A percentile compares a stretch with the other conserved stretches of the same genome.
phyloP scores from a whole-genome alignment of 2,888 invertebrate genomes.

The Lymantria monacha region DNA sequence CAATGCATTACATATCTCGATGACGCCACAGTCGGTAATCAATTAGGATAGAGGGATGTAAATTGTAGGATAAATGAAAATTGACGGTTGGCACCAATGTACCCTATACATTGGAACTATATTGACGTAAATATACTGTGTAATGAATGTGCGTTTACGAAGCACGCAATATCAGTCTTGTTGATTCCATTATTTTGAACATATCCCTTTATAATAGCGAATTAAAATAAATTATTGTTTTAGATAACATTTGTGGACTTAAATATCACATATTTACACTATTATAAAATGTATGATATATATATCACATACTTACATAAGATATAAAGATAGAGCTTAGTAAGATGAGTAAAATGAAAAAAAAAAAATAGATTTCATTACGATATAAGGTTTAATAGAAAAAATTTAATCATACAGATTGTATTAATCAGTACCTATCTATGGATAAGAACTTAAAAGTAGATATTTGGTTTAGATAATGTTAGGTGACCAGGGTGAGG shows the following conservation, averaged over 20 bases:
- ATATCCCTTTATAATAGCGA: constrained; percentile 52
- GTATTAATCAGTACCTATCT: constrained; percentile 72
- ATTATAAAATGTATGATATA: constrained; percentile 75
- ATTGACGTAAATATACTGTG: background rate
- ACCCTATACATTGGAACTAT: constrained; percentile 20
- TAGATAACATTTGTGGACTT: constrained; percentile 62
- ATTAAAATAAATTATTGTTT: constrained; percentile 51
- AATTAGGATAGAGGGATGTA: constrained; percentile 43
- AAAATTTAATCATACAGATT: constrained; percentile 71
- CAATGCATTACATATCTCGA: constrained; percentile 55
- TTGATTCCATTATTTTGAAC: constrained; percentile 45
- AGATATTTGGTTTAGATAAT: constrained; percentile 78
- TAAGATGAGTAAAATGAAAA: constrained; percentile 73
- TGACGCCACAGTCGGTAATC: constrained; percentile 48
- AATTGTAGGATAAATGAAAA: constrained; percentile 33
- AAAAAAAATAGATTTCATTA: constrained; percentile 67
- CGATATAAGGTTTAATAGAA: constrained; percentile 71
- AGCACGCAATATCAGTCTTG: constrained; percentile 29
- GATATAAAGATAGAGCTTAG: constrained; percentile 80
- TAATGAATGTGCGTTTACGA: constrained; percentile 1
- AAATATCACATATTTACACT: constrained; percentile 79
- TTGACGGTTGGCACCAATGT: constrained; percentile 26
- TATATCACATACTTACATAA: constrained; percentile 73
- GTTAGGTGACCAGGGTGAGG: constrained; percentile 82
- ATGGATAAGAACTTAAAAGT: constrained; percentile 70